phyloP scores from a whole-genome alignment of 2,113 vertebrate genomes.

The Laterallus jamaicensis region DNA sequence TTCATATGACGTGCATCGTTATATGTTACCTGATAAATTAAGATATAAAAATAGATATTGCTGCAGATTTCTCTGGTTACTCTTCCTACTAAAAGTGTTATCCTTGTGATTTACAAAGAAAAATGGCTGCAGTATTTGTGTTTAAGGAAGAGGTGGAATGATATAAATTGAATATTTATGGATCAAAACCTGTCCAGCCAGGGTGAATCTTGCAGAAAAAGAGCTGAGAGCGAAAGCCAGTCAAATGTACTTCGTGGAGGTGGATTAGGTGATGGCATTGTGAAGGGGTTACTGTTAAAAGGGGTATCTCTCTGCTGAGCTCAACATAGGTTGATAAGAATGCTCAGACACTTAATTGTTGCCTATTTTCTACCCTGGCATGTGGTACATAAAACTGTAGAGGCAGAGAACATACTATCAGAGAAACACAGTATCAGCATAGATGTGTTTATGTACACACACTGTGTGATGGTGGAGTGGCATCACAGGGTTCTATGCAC shows the following conservation, averaged over 20 bases:
- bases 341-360: neutral
- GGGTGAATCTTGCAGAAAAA: neutral
- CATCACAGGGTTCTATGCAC: neutral
- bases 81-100: neutral
- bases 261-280: neutral
- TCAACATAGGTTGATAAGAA: neutral
- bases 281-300: neutral
- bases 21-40: neutral
- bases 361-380: neutral
- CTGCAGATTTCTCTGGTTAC: neutral
- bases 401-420: neutral
- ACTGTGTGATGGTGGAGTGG: neutral
- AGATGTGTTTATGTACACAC: neutral
- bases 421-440: neutral
- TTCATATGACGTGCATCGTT: neutral
- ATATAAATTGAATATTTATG: neutral
- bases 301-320: neutral
- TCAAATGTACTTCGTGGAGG: neutral
- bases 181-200: neutral
- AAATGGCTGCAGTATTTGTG: neutral
- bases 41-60: neutral
- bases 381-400: neutral
- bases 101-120: neutral
- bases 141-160: neutral
- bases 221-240: neutral